These are phyloP conservation scores for Portunus trituberculatus DNA, from an alignment of 1,140 invertebrate species.

Conservation along the genomic window DNA sequence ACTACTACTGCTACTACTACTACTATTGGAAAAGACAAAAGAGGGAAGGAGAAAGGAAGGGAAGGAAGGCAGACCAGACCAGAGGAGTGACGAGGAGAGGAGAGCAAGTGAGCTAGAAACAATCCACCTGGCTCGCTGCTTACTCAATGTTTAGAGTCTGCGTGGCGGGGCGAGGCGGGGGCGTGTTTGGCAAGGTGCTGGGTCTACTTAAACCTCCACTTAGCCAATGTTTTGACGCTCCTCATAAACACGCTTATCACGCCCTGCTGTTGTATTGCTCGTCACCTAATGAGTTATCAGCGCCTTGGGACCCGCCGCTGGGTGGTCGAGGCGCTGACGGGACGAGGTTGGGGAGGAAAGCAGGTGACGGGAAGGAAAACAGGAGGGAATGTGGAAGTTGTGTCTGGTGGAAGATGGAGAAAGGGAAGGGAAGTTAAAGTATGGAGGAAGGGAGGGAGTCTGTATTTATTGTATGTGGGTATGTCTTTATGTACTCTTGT, in stretches of 20 bases:
- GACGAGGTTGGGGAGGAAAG: not conserved
- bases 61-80: not conserved
- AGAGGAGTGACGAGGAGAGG: not conserved
- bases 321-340: not conserved
- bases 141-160: slow-evolving; percentile 37
- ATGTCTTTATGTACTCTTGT: no score
- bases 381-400: no score
- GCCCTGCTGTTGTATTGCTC: slow-evolving; percentile 10
- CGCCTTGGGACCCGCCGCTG: no score
- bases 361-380: no score
- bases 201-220: slow-evolving; percentile 60
- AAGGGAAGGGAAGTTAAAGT: not conserved
- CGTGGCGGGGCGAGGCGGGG: not conserved
- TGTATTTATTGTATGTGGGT: no score
- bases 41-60: not conserved
- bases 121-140: not conserved
- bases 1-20: no score
- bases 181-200: slow-evolving; percentile 61
- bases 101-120: no score
- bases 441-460: not conserved
- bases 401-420: not conserved
- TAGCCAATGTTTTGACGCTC: slow-evolving; percentile 61
- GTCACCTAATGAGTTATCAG: slow-evolving; percentile 39
- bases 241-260: slow-evolving; percentile 64
- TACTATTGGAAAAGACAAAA: not conserved